Evolutionary conservation across 2,888 invertebrate species (phyloP), one percentile per base, ranked within the genome.

Genomic region (Linyphia triangularis): DNA sequence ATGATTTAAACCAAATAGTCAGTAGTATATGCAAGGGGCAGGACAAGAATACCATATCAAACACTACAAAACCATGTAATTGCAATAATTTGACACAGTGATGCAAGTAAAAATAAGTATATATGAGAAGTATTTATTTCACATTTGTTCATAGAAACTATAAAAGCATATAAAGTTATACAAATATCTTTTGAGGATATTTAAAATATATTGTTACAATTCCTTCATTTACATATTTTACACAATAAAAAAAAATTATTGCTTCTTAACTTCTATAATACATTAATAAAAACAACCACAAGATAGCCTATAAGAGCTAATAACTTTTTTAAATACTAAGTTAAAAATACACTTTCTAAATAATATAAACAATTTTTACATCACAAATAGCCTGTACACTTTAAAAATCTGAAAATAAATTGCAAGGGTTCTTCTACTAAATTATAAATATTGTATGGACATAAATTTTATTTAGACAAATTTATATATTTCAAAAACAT

Each of bases 401-500:
- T 65, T 67, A 28, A 79, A 79, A 79, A 67, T 9, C 43, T 28
- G n/a, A 51, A 79, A 51, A 79, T 19, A 79, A 28, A 19, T 19
- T 79, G 78, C 28, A 67, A 79, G 10, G 22, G 22, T 13, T 16
- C 24, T 61, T 67, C 63, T 78, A 13, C 65, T 67, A 65, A 79
- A 65, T 79, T 51, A 67, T 61, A 77, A 77, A 77, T 24, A 77
- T 57, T 43, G 26, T 22, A 51, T 51, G 10, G 43, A 67, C 26
- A 67, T 43, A 43, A 22, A 43, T 43, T 78, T 37, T 26, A 67
- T 43, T 30, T 33, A 9, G 43, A 51, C 78, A 67, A 16, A 59
- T 67, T 43, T n/a, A 43, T 67, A 77, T 63, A 77, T 40, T 79
- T 51, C 67, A 79, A 79, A 79, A 67, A 16, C 28, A 59, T 24